A percentile compares a stretch with the other conserved stretches of the same genome.
Conservation (phyloP, 1,140 invertebrate genomes). For the Octopus sinensis region DNA sequence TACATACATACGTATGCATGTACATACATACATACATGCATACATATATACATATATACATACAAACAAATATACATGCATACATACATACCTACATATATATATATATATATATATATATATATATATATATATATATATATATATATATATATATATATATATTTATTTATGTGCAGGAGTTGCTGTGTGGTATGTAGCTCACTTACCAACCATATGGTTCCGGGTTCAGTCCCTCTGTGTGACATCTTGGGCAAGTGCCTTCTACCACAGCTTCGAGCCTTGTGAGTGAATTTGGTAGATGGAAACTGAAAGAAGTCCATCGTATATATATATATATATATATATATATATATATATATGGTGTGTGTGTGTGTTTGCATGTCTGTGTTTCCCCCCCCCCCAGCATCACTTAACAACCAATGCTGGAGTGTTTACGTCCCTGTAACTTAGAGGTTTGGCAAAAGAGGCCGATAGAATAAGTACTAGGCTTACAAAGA, state of each 20-base stretch:
- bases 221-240: too few relatives aligned
- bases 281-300: too few relatives aligned
- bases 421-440: too few relatives aligned
- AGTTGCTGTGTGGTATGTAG: too few relatives aligned
- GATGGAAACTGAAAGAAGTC: too few relatives aligned
- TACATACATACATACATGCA: not conserved
- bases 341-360: not conserved
- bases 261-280: too few relatives aligned
- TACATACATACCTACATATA: not conserved
- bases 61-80: not conserved
- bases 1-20: not conserved
- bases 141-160: not conserved
- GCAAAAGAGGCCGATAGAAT: too few relatives aligned
- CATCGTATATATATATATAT: not conserved
- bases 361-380: not conserved
- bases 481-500: too few relatives aligned
- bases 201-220: too few relatives aligned
- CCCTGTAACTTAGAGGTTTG: too few relatives aligned
- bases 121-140: not conserved
- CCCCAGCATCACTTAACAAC: too few relatives aligned
- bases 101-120: not conserved
- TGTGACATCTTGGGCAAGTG: too few relatives aligned
- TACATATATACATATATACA: not conserved
- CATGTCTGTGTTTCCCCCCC: not conserved
- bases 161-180: not conserved